A percentile compares a stretch with the other conserved stretches of the same genome.
phyloP scores from a whole-genome alignment of 2,797 vertebrate genomes.

The Cynodonichthys magdalenae region DNA sequence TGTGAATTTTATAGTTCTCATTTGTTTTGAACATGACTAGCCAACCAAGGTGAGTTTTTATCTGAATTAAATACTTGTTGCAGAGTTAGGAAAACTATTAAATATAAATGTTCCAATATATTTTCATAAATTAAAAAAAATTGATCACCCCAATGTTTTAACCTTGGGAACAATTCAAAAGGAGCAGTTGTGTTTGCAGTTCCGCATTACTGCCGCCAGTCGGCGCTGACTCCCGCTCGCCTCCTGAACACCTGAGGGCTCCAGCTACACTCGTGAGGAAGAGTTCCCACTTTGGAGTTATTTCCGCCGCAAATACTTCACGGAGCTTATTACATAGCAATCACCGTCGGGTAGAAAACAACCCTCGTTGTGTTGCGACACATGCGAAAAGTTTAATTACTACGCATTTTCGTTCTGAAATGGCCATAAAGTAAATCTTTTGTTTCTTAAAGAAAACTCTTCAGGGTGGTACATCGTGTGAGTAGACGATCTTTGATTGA shows the following conservation, averaged over 20 bases:
- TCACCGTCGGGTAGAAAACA: too few relatives aligned
- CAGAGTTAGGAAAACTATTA: too few relatives aligned
- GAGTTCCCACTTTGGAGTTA: conserved; percentile 38
- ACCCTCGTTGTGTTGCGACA: background rate
- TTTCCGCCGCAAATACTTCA: background rate
- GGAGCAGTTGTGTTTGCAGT: conserved; percentile 13
- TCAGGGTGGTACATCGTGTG: accelerated
- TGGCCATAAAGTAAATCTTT: background rate
- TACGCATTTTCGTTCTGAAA: background rate
- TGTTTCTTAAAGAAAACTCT: background rate
- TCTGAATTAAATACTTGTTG: too few relatives aligned
- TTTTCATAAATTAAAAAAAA: too few relatives aligned
- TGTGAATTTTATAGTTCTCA: too few relatives aligned
- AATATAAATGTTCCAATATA: too few relatives aligned
- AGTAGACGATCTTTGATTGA: conserved; percentile 37
- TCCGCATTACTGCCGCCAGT: background rate
- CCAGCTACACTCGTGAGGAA: background rate
- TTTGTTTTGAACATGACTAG: too few relatives aligned
- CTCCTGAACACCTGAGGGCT: conserved; percentile 26
- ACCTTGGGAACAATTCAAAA: background rate
- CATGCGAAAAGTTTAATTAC: too few relatives aligned
- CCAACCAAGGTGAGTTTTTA: too few relatives aligned
- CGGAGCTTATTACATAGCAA: background rate
- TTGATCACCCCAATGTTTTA: background rate
- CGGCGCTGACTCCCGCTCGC: conserved; percentile 24